Evolutionary conservation across 2,113 vertebrate genomes (phyloP).

Genomic region (Gavialis gangeticus): DNA sequence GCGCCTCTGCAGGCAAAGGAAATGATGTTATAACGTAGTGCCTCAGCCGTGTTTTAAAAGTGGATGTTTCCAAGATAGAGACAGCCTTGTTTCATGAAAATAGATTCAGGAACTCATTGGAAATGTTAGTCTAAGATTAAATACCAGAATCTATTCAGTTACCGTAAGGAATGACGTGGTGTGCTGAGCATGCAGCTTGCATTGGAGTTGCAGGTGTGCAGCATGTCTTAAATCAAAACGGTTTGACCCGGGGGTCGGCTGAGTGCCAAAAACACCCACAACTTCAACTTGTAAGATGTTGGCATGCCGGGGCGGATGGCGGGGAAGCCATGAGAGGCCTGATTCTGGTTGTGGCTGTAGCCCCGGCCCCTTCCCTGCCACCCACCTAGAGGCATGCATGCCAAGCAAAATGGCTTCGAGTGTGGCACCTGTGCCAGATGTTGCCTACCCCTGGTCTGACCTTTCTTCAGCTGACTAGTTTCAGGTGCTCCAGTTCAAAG

Average conservation of each 20-base stretch:
- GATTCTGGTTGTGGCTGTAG: too few species aligned
- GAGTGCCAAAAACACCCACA: too few species aligned
- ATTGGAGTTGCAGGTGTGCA: not conserved
- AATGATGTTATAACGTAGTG: fast-evolving
- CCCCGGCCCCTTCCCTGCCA: too few species aligned
- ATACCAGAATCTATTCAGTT: not conserved
- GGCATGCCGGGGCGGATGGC: too few species aligned
- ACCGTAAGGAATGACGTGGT: not conserved
- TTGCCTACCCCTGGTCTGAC: too few species aligned
- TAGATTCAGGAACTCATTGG: not conserved
- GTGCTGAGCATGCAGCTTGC: not conserved
- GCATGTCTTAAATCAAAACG: not conserved
- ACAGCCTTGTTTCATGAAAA: not conserved
- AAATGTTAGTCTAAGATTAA: not conserved
- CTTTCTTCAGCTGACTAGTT: not conserved
- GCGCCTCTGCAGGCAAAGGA: not conserved
- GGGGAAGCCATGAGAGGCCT: too few species aligned
- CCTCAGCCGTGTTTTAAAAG: not conserved
- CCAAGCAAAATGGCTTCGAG: too few species aligned
- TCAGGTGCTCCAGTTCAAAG: not conserved
- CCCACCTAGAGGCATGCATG: too few species aligned
- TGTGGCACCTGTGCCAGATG: too few species aligned
- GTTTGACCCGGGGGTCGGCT: not conserved
- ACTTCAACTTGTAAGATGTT: too few species aligned
- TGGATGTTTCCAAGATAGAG: not conserved